phyloP scores from a whole-genome alignment of 2,113 vertebrate species.

The Panthera uncia region DNA sequence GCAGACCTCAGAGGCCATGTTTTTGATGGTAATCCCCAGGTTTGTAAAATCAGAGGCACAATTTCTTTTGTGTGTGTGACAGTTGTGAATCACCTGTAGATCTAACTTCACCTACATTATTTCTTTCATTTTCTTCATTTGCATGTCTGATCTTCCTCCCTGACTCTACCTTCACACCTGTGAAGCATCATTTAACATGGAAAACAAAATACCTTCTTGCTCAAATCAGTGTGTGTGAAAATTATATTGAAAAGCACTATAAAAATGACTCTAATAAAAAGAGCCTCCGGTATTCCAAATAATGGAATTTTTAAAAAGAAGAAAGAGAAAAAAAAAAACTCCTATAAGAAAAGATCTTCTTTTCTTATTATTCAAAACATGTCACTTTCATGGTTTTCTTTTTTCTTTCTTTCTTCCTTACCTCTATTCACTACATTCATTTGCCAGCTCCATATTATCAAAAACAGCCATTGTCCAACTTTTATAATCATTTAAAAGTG shows the following conservation, averaged over 20 bases:
- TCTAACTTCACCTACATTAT: not conserved
- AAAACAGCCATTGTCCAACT: not conserved
- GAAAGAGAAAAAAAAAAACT: not conserved
- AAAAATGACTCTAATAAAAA: not conserved
- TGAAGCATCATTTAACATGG: not conserved
- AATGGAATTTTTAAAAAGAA: not conserved
- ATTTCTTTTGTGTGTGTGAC: not conserved
- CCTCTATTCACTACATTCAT: not conserved
- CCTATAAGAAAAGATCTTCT: not conserved
- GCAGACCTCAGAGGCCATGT: not conserved
- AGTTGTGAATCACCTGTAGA: not conserved
- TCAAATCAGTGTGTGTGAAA: conserved; percentile 6
- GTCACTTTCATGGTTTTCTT: not conserved
- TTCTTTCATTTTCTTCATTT: not conserved
- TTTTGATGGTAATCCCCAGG: not conserved
- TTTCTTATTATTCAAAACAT: not conserved
- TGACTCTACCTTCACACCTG: not conserved
- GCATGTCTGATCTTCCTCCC: not conserved
- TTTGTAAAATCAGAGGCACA: not conserved
- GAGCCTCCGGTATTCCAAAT: not conserved
- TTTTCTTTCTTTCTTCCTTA: too few relatives aligned
- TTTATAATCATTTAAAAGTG: not conserved
- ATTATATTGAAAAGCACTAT: not conserved
- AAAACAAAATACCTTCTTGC: not conserved
- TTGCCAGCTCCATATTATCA: not conserved